Evolutionary conservation across 2,113 vertebrate genomes (phyloP).

Genomic region (Lethenteron camtschaticum): DNA sequence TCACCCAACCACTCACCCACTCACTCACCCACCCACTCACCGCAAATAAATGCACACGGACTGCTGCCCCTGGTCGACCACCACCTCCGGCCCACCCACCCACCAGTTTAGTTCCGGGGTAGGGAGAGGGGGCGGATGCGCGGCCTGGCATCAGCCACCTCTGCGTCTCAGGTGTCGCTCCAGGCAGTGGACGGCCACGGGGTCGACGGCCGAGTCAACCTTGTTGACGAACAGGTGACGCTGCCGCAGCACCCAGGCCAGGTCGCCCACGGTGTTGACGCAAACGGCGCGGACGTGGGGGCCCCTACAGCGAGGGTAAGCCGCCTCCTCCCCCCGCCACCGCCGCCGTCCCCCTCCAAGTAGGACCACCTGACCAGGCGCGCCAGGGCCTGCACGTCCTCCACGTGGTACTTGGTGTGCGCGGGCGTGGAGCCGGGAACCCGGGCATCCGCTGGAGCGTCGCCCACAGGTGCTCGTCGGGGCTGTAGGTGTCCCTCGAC

Average conservation of each 20-base stretch:
- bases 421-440: conserved; percentile 1
- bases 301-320: conserved; percentile 46
- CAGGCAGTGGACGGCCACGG: conserved; percentile 38
- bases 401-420: conserved; percentile 30
- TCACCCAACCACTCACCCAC: too few species aligned
- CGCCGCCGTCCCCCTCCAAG: conserved; percentile 27
- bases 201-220: conserved; percentile 49
- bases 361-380: conserved; percentile 48
- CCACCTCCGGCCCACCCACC: too few species aligned
- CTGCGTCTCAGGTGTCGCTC: conserved; percentile 41
- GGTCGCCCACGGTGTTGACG: conserved; percentile 47
- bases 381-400: conserved; percentile 46
- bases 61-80: too few species aligned
- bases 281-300: conserved; percentile 30
- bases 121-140: too few species aligned
- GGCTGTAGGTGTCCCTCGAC: conserved; percentile 7
- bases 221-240: conserved; percentile 71
- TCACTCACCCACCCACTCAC: too few species aligned
- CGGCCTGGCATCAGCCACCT: conserved; percentile 3
- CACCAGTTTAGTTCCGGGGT: too few species aligned
- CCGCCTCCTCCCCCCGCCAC: conserved; percentile 21
- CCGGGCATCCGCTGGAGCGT: conserved; percentile 7
- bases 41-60: too few species aligned
- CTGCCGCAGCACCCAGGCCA: conserved; percentile 43
- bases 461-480: conserved; percentile 7